phyloP scores from a whole-genome alignment of 2,888 invertebrate genomes.

The Rotaria magnacalcarata region DNA sequence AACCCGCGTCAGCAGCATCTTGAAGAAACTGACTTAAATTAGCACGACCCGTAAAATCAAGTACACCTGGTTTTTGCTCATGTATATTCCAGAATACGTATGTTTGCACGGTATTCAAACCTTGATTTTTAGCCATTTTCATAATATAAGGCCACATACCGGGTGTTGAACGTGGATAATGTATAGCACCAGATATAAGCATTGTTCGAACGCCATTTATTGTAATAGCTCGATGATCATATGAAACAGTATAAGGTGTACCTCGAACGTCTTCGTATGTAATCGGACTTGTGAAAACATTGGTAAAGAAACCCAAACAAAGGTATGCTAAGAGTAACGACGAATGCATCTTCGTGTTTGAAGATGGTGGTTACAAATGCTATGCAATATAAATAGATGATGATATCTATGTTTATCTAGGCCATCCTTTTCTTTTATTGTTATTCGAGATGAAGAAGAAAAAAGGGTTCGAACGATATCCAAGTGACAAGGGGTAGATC shows the following conservation, averaged over 20 bases:
- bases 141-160: conserved; percentile 17
- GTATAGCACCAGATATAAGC: neutral
- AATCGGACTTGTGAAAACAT: neutral
- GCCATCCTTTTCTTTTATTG: neutral
- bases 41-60: conserved; percentile 68
- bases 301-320: neutral
- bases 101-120: neutral
- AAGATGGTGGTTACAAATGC: neutral
- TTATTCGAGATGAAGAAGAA: neutral
- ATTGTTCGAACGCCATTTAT: neutral
- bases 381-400: neutral
- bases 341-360: neutral
- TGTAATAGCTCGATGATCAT: conserved; percentile 13
- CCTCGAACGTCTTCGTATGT: conserved; percentile 2
- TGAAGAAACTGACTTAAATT: conserved; percentile 68
- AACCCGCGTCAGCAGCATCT: conserved; percentile 71
- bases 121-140: conserved; percentile 26
- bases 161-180: conserved; percentile 22
- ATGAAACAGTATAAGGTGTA: neutral
- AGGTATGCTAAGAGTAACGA: neutral
- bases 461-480: neutral
- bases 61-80: conserved; percentile 72
- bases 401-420: neutral
- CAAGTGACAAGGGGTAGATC: neutral
- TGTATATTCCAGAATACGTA: conserved; percentile 81